A percentile compares a stretch with the other conserved stretches of the same genome.
Conservation (phyloP, 2,113 vertebrate species). For the Willisornis vidua region DNA sequence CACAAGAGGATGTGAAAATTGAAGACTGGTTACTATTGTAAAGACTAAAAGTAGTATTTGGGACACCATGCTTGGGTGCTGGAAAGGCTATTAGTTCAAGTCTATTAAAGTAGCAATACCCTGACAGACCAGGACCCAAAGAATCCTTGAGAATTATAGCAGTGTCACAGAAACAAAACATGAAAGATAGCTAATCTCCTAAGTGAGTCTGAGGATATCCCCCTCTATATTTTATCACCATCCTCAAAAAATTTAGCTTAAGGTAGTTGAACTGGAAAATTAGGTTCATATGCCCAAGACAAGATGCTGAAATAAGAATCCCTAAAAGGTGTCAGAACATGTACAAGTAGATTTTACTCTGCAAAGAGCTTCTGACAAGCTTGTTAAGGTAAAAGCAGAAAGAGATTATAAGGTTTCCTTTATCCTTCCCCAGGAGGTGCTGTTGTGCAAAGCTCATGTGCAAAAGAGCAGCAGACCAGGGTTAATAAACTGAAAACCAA, state of each 20-base stretch:
- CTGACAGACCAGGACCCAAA: background rate
- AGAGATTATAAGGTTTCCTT: background rate
- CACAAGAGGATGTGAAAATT: background rate
- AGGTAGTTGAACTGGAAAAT: background rate
- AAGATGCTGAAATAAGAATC: background rate
- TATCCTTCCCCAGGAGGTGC: background rate
- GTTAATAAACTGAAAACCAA: background rate
- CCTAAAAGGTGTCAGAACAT: background rate
- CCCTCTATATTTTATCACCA: background rate
- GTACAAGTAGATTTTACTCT: background rate
- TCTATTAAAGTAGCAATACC: background rate
- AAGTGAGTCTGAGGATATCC: background rate
- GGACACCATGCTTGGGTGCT: background rate
- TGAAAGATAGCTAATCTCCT: background rate
- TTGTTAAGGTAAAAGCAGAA: background rate
- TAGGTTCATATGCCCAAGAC: background rate
- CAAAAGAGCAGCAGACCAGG: background rate
- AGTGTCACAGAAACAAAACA: background rate
- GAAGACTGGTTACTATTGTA: background rate
- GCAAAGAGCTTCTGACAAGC: background rate
- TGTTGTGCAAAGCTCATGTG: background rate
- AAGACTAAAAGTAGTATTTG: background rate
- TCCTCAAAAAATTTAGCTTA: background rate
- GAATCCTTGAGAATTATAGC: background rate
- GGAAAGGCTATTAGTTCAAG: background rate